Evolutionary conservation across 1,140 invertebrate species (phyloP), one percentile per base, ranked within the genome.

Genomic region (Drosophila kepulauana): DNA sequence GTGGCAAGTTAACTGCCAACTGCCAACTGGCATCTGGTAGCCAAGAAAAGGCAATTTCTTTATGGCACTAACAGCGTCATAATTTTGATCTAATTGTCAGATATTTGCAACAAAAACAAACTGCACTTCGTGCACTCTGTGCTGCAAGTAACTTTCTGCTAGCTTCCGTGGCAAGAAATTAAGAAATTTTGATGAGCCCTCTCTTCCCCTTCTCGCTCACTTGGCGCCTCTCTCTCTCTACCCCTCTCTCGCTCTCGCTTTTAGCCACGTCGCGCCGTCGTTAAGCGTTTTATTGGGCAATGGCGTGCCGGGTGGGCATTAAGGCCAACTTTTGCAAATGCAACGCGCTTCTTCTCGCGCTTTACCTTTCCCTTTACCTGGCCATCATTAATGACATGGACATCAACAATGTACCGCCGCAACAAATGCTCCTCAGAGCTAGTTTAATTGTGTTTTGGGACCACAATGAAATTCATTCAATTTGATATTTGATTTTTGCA

Each of bases 61-160:
- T 88, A 88, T 89, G 84, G 81, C 79, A 64, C 85, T 78, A 89
- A 89, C 85, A 85, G 81, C 78, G 78, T 88, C 84, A 88, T 88
- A 89, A 85, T 75, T 88, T 89, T 80, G 84, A 88, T 88, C 85
- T 88, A 89, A 89, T 88, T 89, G 85, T 73, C 81, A 89, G 85
- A 88, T 88, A 88, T 68, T 73, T 63, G 75, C 73, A 57, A 51
- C 35, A 38, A 68, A 77, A 80, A 71, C 66, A 78, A 77, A 69
- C 81, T 82, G 81, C 77, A 69, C n/a, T 46, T 74, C 59, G 62
- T 66, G 54, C 45, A 35, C 38, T 25, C 20, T 25, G 20, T 25
- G 20, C 20, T 25, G 20, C 20, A 25, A 45, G 38, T 58, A 45
- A 25, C 56, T 38, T 25, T 30, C 20, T 3, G 25, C 25, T 38